Percentiles rank a stretch among this genome's conserved stretches.
These are phyloP conservation scores for Panzeria rudis DNA, from an alignment of 2,888 invertebrate species.

Conservation along the genomic window DNA sequence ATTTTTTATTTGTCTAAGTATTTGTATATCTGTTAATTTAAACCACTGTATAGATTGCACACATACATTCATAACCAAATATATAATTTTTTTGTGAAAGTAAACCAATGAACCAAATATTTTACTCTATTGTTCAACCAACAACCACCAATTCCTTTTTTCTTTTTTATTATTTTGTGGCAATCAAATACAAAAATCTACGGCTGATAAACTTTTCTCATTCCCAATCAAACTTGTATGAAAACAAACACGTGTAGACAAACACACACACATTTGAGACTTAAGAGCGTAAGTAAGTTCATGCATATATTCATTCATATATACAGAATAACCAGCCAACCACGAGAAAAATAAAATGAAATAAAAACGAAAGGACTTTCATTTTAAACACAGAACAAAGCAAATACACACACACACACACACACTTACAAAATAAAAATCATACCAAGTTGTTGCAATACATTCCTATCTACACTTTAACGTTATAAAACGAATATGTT, in stretches of 20 bases:
- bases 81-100: slow-evolving; percentile 21
- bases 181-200: slow-evolving; percentile 43
- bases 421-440: background rate
- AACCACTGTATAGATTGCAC: background rate
- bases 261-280: slow-evolving; percentile 28
- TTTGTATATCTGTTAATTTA: too few relatives aligned
- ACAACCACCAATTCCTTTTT: slow-evolving; percentile 56
- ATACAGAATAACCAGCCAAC: slow-evolving; percentile 23
- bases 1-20: too few relatives aligned
- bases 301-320: background rate
- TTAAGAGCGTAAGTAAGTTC: slow-evolving; percentile 4
- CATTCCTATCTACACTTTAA: slow-evolving; percentile 1
- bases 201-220: slow-evolving; percentile 8
- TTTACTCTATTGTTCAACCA: slow-evolving; percentile 54
- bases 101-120: slow-evolving; percentile 59
- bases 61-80: background rate
- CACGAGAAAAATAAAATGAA: slow-evolving; percentile 12
- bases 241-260: slow-evolving; percentile 30
- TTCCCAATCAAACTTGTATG: slow-evolving; percentile 29
- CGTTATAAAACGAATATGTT: slow-evolving; percentile 61
- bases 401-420: background rate
- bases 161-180: background rate
- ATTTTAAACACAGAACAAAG: slow-evolving; percentile 19
- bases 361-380: slow-evolving; percentile 51
- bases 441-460: background rate